Evolutionary conservation across 2,888 invertebrate species (phyloP).

Genomic region (Melieria crassipennis): DNA sequence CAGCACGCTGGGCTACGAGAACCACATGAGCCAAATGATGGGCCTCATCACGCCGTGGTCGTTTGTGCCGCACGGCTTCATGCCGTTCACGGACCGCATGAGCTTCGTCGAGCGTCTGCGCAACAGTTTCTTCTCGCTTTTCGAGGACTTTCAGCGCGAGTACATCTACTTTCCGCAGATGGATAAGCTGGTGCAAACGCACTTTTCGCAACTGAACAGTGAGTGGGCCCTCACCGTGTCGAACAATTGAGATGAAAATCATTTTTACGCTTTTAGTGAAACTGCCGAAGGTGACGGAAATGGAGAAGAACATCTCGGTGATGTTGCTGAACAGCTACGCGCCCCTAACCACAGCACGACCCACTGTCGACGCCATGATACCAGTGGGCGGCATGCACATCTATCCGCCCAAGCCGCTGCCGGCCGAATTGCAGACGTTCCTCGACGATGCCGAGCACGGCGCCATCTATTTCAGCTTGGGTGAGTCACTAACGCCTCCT

Average conservation of each 20-base stretch:
- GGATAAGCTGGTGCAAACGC: slow-evolving; percentile 56
- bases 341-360: slow-evolving; percentile 65
- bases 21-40: slow-evolving; percentile 66
- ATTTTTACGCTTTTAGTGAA: slow-evolving; percentile 45
- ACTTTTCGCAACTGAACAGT: slow-evolving; percentile 57
- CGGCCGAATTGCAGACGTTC: slow-evolving; percentile 62
- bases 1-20: slow-evolving; percentile 65
- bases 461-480: slow-evolving; percentile 67
- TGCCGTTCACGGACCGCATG: slow-evolving; percentile 66
- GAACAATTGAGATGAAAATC: not conserved
- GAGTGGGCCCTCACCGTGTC: slow-evolving; percentile 26
- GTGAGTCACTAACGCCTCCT: slow-evolving; percentile 41
- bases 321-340: slow-evolving; percentile 68
- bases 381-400: slow-evolving; percentile 71
- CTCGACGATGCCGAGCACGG: slow-evolving; percentile 65
- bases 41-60: slow-evolving; percentile 67
- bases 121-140: slow-evolving; percentile 65
- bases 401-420: slow-evolving; percentile 59
- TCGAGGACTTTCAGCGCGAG: slow-evolving; percentile 57
- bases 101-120: slow-evolving; percentile 68
- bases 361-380: slow-evolving; percentile 66
- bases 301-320: slow-evolving; percentile 67
- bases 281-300: slow-evolving; percentile 62
- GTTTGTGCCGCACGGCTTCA: slow-evolving; percentile 66
- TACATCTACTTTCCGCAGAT: slow-evolving; percentile 61